Percentiles rank a stretch among this genome's conserved stretches.
These are phyloP conservation scores for Scrobipalpa atriplicella DNA, from an alignment of 2,888 invertebrate genomes.

Conservation along the genomic window DNA sequence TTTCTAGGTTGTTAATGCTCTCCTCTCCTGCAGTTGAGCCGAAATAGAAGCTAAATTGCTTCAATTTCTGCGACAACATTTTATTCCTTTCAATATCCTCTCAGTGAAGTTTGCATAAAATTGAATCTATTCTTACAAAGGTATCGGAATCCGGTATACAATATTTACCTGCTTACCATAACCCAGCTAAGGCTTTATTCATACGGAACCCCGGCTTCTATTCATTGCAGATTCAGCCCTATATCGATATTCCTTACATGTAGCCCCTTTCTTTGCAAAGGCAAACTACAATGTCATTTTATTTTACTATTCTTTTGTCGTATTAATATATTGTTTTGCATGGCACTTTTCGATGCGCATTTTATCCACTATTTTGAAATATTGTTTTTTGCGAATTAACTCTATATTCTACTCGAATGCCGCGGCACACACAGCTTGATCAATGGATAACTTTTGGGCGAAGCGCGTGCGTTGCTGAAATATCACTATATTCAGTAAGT, in stretches of 20 bases:
- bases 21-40: neutral
- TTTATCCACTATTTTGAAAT: no score
- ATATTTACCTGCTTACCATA: slow-evolving; percentile 26
- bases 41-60: neutral
- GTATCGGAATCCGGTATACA: slow-evolving; percentile 7
- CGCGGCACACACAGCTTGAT: no score
- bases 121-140: slow-evolving; percentile 10
- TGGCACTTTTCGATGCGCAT: no score
- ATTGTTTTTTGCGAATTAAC: no score
- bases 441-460: no score
- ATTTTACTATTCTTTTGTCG: neutral
- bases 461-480: no score
- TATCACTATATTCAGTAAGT: no score
- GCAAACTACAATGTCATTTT: neutral
- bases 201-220: slow-evolving; percentile 18
- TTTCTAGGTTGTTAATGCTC: no score
- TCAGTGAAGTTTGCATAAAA: slow-evolving; percentile 3
- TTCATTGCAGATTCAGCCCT: slow-evolving; percentile 24
- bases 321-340: neutral
- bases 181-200: slow-evolving; percentile 22
- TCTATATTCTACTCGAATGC: no score
- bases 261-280: slow-evolving; percentile 17
- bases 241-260: slow-evolving; percentile 18
- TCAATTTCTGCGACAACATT: neutral
- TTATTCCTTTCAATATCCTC: slow-evolving; percentile 6